Evolutionary conservation across 2,797 vertebrate species (phyloP).

Genomic region (Discoglossus pictus): DNA sequence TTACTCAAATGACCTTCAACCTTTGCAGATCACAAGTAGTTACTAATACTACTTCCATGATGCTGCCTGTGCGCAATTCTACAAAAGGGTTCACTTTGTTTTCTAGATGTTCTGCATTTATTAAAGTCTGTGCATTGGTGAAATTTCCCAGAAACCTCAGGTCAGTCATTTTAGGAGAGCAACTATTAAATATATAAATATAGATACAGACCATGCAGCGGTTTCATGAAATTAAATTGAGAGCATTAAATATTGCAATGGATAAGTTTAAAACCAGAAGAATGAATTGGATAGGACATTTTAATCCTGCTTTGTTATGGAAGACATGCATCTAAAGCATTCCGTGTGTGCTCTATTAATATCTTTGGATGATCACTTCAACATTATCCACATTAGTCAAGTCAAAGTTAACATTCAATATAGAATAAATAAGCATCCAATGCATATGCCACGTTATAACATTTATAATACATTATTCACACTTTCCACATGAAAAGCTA

Average conservation of each 20-base stretch:
- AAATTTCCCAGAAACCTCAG: slow-evolving; percentile 14
- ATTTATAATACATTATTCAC: too few species aligned
- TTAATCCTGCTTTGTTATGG: background rate
- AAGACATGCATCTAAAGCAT: slow-evolving; percentile 11
- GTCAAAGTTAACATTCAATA: too few species aligned
- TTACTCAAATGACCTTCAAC: slow-evolving; percentile 5
- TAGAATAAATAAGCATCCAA: too few species aligned
- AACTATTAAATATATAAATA: slow-evolving; percentile 17
- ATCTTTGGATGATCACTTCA: too few species aligned
- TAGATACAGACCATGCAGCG: background rate
- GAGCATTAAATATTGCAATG: slow-evolving; percentile 7
- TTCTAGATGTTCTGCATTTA: background rate
- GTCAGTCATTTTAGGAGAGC: background rate
- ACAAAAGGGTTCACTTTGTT: slow-evolving; percentile 8
- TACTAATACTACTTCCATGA: slow-evolving; percentile 5
- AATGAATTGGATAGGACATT: slow-evolving; percentile 8
- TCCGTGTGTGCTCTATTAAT: slow-evolving; percentile 1
- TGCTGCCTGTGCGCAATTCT: background rate
- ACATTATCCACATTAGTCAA: background rate
- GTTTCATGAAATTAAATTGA: background rate
- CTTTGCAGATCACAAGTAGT: slow-evolving; percentile 12
- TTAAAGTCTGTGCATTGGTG: slow-evolving; percentile 4
- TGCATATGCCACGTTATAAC: too few species aligned
- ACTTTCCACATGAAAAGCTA: too few species aligned
- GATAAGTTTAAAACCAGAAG: background rate